Conservation (phyloP, 2,113 vertebrate species). For the Phyllopteryx taeniolatus region DNA sequence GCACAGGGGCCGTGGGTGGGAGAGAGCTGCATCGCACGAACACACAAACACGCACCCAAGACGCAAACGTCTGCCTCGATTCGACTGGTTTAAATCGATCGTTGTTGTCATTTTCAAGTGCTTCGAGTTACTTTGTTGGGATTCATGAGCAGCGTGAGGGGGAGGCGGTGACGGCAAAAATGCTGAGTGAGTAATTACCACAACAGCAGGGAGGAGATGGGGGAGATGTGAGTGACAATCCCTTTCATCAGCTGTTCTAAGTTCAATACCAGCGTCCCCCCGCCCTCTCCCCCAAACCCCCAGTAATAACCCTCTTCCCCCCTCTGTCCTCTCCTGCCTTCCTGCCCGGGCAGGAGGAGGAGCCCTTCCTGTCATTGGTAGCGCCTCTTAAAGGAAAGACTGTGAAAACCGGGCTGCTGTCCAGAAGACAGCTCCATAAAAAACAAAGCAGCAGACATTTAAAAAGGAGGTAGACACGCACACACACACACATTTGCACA, state of each 20-base stretch:
- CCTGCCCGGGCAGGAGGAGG: constrained; percentile 67
- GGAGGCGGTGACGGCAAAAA: constrained; percentile 27
- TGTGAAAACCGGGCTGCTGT: constrained; percentile 68
- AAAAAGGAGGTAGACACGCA: constrained; percentile 24
- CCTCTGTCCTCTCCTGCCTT: constrained; percentile 60
- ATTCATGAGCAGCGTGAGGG: constrained; percentile 14
- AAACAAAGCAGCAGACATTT: constrained; percentile 58
- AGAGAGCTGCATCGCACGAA: constrained; percentile 20
- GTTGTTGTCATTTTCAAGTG: constrained; percentile 7
- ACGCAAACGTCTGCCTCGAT: constrained; percentile 2
- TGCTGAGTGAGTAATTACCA: constrained; percentile 62
- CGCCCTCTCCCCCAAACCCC: constrained; percentile 17
- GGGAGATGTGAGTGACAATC: constrained; percentile 51
- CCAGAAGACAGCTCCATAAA: constrained; percentile 72
- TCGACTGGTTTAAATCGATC: neutral
- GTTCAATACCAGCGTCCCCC: constrained; percentile 60
- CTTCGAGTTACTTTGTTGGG: neutral
- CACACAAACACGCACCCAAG: constrained; percentile 9
- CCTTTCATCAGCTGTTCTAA: constrained; percentile 70
- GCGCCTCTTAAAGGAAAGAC: constrained; percentile 64
- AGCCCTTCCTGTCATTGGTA: constrained; percentile 70
- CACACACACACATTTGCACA: constrained; percentile 29
- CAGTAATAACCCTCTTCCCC: constrained; percentile 54
- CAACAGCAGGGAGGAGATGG: constrained; percentile 50
- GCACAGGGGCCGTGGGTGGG: constrained; percentile 27